Conservation (phyloP, 2,888 invertebrate species). For the Eurytoma californica region DNA sequence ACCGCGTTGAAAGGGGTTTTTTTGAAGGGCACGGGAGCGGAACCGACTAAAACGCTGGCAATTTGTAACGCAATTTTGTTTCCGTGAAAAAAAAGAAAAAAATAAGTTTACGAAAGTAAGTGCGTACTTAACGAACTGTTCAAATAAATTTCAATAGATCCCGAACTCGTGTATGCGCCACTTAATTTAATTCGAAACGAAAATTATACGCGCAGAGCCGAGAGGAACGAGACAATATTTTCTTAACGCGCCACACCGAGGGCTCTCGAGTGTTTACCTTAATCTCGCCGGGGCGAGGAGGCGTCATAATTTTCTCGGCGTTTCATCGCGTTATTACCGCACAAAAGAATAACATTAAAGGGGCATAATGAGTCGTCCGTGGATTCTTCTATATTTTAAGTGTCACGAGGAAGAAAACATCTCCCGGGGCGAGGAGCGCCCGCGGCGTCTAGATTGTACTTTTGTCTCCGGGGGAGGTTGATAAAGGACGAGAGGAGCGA, state of each 20-base stretch:
- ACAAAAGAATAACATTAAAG: conserved; percentile 10
- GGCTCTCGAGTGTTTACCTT: background rate
- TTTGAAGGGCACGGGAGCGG: background rate
- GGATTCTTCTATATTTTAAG: conserved; percentile 34
- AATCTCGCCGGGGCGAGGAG: background rate
- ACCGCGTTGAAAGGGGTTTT: background rate
- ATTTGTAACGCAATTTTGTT: conserved; percentile 4
- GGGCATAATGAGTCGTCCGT: conserved; percentile 5
- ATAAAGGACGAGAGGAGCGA: conserved; percentile 39
- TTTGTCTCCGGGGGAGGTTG: conserved; percentile 37
- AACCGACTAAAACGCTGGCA: conserved; percentile 9
- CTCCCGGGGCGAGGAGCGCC: conserved; percentile 20
- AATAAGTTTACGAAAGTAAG: background rate
- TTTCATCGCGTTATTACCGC: conserved; percentile 10
- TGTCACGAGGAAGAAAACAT: conserved; percentile 27
- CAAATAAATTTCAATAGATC: no score
- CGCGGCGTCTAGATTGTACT: conserved; percentile 46
- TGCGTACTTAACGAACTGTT: no score
- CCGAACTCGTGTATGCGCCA: no score
- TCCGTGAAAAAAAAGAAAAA: background rate
- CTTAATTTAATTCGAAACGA: no score
- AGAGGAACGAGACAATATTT: background rate
- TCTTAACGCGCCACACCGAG: background rate
- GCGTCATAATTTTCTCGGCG: background rate
- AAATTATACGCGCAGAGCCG: no score